Base-by-base conservation (phyloP, 2,797 vertebrate species). In the Girardinus metallicus region DNA sequence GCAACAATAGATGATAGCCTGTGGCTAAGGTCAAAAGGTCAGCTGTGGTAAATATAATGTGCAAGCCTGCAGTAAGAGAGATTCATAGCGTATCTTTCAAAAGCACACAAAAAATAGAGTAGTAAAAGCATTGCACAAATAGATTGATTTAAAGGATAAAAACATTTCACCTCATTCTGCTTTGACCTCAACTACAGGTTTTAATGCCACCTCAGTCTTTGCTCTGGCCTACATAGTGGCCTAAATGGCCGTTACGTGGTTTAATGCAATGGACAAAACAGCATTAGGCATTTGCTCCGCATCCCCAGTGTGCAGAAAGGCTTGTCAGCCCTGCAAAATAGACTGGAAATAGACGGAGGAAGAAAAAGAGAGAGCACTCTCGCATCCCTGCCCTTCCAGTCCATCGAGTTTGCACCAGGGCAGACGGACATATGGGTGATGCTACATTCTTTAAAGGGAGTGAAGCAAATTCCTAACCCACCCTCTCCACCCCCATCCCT, bases 391-490 rank as follows among this genome's bases (percentile, higher is more conserved):
- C 88, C 86, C 90, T 96, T 95, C 94, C 93, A 93, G 90, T 92
- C 94, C 91, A 91, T 57, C 87, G 87, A 88, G 86, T 94, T 91
- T 89, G 88, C 90, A 92, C 89, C 87, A 90, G 91, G 89, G 91
- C 93, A 93, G 92, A 93, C 81, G 81, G 91, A 93, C 94, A 95
- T 94, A 94, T 95, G 95, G 94, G 92, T 93, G 92, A 95, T 82
- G 89, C 91, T 94, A 92, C 93, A 93, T 93, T 95, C 94, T 95
- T 93, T 94, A 92, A 95, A 94, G 88, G 84, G 90, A 93, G 85
- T 88, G 90, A 91, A 90, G 89, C 88, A 83, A 94, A 95, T 93
- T 95, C 91, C 92, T 91, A 85, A 93, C 88, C 87, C 88, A 82
- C 77, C 80, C 85, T 62, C 84, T 80, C 90, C 81, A 31, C 82